Conservation (phyloP, 1,140 invertebrate species). For the Portunus trituberculatus region DNA sequence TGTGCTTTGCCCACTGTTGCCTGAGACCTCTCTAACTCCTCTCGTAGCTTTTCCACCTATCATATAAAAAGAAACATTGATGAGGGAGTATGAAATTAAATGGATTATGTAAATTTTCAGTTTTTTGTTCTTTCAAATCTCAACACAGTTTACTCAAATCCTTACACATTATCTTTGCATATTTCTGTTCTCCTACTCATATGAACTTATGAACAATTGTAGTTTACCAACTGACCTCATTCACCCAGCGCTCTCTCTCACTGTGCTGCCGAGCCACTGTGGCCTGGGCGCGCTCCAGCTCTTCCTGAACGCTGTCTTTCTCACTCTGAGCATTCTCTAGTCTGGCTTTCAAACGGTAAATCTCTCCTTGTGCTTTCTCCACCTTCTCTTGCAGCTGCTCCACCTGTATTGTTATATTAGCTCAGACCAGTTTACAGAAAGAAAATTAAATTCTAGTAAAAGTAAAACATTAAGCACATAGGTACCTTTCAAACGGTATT, state of each 20-base stretch:
- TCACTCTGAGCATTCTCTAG: slow-evolving; percentile 96
- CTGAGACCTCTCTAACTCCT: slow-evolving; percentile 93
- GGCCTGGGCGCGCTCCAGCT: slow-evolving; percentile 84
- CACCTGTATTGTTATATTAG: slow-evolving; percentile 79
- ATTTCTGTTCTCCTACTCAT: no score
- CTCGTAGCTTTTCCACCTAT: slow-evolving; percentile 90
- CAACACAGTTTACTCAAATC: no score
- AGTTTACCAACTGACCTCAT: slow-evolving; percentile 82
- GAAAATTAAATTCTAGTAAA: no score
- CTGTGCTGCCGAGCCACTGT: slow-evolving; percentile 87
- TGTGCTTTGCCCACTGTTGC: slow-evolving; percentile 93
- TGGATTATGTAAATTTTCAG: no score
- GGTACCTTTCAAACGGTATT: neutral
- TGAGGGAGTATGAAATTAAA: neutral
- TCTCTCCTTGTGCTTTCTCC: slow-evolving; percentile 96
- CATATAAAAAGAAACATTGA: neutral
- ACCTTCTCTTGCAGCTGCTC: slow-evolving; percentile 93
- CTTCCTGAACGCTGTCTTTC: slow-evolving; percentile 94
- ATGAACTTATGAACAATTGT: no score
- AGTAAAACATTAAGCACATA: no score
- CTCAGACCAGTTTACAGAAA: neutral
- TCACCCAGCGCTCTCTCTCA: slow-evolving; percentile 91
- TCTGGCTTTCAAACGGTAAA: slow-evolving; percentile 94
- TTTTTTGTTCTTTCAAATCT: no score
- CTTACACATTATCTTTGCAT: no score